Evolutionary conservation across 2,797 vertebrate species (phyloP), one percentile per base, ranked within the genome.

Genomic region (Spizella passerina): DNA sequence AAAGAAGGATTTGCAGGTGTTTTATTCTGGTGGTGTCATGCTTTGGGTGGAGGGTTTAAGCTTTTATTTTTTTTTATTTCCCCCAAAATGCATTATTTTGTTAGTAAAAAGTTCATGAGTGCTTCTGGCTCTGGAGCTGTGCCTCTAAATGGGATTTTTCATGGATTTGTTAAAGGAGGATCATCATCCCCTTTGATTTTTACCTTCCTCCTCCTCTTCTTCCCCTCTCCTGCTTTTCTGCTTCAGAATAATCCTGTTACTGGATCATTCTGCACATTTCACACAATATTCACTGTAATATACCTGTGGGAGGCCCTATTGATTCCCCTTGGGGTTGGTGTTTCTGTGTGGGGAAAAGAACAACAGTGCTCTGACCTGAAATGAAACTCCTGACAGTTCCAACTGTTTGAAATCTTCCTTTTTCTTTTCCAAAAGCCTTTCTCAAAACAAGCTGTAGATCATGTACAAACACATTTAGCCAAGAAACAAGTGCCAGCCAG

Each of bases 401-500:
- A 86, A 17, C 63, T 71, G 49, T 50, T 53, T 82, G 61, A 94
- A 84, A 88, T 27, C 10, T 70, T 71, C 65, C 22, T 81, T 81
- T 86, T 76, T 88, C 56, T 96, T 80, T 85, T 73, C 49, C 84
- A 10, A 86, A 96, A 99, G 99, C 98, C 98, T 2, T 99, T 99
- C 97, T 99, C 99, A 10, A 99, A 99, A 97, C 98, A 99, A 96
- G 98, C 99, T 17, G 99, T 99, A 92, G 99, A 99, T 87, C 99
- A 99, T 1, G 99, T 99, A 44, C 99, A 99, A 93, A 98, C 98
- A 49, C 98, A 99, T 94, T 96, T 99, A 94, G 97, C 98, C 81
- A 99, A 99, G 98, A 99, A 99, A 92, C 98, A 99, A 96, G 99
- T 99, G 86, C 99, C 99, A 10, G 98, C 98, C 29, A 98, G 97